Conservation (phyloP, 2,113 vertebrate genomes). For the Otis tarda region DNA sequence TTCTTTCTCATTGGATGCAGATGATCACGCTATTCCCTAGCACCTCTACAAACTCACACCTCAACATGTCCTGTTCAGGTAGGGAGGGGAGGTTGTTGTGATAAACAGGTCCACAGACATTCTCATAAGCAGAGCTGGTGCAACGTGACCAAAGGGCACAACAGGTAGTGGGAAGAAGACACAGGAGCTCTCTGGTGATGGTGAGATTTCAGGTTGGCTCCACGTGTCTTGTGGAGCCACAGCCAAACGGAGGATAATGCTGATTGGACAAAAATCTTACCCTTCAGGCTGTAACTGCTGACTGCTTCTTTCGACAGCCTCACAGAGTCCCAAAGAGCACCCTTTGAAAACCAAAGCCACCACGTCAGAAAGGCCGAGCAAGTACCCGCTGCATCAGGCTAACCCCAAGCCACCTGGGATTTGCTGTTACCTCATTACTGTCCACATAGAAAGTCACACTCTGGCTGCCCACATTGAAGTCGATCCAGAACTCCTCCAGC, state of each 20-base stretch:
- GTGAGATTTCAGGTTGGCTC: not conserved
- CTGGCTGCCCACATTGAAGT: conserved; percentile 86
- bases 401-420: not conserved
- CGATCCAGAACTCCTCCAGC: conserved; percentile 90
- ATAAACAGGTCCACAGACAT: accelerated
- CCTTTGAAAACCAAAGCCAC: conserved; percentile 65
- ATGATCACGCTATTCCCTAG: not conserved
- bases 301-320: conserved; percentile 76
- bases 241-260: accelerated
- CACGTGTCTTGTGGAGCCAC: accelerated
- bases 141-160: not conserved
- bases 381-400: accelerated
- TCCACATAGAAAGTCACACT: conserved; percentile 89
- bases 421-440: conserved; percentile 75
- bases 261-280: conserved; percentile 43
- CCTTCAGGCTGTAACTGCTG: conserved; percentile 69
- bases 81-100: accelerated
- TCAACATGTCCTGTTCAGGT: not conserved
- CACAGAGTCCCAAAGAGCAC: conserved; percentile 84
- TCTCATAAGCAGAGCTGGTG: not conserved
- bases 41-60: not conserved
- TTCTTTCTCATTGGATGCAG: not conserved
- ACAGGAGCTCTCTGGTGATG: accelerated
- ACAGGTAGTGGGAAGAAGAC: not conserved
- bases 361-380: not conserved